Base-by-base conservation (phyloP, 2,797 vertebrate genomes). In the Falco concolor region DNA sequence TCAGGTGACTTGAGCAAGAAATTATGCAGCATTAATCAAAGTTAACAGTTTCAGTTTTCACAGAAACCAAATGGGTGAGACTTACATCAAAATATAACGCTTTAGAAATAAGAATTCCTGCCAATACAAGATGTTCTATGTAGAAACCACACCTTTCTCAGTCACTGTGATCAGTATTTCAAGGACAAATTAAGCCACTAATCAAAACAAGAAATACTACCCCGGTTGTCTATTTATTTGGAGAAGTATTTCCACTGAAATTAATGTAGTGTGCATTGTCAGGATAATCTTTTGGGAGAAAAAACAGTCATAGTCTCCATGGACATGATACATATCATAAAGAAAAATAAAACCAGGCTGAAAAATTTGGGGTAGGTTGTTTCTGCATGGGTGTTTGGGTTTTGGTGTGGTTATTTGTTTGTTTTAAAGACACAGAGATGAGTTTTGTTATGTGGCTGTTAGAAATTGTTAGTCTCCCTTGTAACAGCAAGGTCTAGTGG, bases 1-100 rank as follows among this genome's bases (percentile, higher is more conserved):
- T 83, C 44, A 92, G 82, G 88, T 6, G 6, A 89, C 25, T 77
- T 90, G 84, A 93, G 94, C 87, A 93, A 57, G n/a, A 78, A 95
- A 96, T 88, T 96, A 94, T 92, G 72, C 76, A 93, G 57, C 1
- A 22, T 74, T 97, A 97, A 95, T 97, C 59, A 91, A 95, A 96
- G 83, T 53, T 91, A 93, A 90, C 68, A 92, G 60, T 90, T 95
- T 90, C 84, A 70, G 75, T 88, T 95, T 93, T 93, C 77, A 86
- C 74, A 89, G 49, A 88, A 83, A 74, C 53, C 65, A 88, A 86
- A 86, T 24, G 77, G 38, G 42, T 45, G 91, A 82, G 36, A 84
- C 73, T 97, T 72, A 87, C 1, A 0, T 90, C 87, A 93, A 97
- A 91, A 89, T 73, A 52, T 84, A 91, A 63, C 93, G 47, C 22